Evolutionary conservation across 2,797 vertebrate species (phyloP).

Genomic region (Gymnoscopelus braueri): DNA sequence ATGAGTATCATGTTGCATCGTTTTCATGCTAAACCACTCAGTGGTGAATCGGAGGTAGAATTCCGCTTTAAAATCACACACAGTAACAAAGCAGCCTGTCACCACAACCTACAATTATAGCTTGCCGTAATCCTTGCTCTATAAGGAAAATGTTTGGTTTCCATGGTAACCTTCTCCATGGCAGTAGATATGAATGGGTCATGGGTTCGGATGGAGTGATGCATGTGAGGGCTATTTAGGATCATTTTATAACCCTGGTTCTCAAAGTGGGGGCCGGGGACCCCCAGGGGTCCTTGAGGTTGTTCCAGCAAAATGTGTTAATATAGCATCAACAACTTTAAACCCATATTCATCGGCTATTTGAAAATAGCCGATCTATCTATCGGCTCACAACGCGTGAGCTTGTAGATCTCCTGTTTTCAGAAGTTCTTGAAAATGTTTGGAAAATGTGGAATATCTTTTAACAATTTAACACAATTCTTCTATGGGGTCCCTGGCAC

Average conservation of each 20-base stretch:
- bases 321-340: too few relatives aligned
- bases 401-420: too few relatives aligned
- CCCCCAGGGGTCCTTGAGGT: too few relatives aligned
- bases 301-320: too few relatives aligned
- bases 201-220: constrained; percentile 15
- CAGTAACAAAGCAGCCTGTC: constrained; percentile 56
- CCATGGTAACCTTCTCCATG: constrained; percentile 63
- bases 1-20: constrained; percentile 40
- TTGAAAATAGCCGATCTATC: too few relatives aligned
- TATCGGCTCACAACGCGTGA: too few relatives aligned
- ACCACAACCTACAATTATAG: constrained; percentile 71
- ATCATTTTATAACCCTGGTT: constrained; percentile 16
- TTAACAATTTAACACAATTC: too few relatives aligned
- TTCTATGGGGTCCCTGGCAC: too few relatives aligned
- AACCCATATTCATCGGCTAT: too few relatives aligned
- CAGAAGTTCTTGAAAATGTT: too few relatives aligned
- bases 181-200: constrained; percentile 27
- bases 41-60: constrained; percentile 32
- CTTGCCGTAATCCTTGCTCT: constrained; percentile 66
- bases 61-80: constrained; percentile 54
- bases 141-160: constrained; percentile 72
- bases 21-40: constrained; percentile 57
- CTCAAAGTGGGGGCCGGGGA: too few relatives aligned
- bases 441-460: too few relatives aligned
- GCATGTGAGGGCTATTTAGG: background rate